Percentiles rank a stretch among this genome's conserved stretches.
Evolutionary conservation across 2,113 vertebrate genomes (phyloP).

Genomic region (Oceanodroma tethys): DNA sequence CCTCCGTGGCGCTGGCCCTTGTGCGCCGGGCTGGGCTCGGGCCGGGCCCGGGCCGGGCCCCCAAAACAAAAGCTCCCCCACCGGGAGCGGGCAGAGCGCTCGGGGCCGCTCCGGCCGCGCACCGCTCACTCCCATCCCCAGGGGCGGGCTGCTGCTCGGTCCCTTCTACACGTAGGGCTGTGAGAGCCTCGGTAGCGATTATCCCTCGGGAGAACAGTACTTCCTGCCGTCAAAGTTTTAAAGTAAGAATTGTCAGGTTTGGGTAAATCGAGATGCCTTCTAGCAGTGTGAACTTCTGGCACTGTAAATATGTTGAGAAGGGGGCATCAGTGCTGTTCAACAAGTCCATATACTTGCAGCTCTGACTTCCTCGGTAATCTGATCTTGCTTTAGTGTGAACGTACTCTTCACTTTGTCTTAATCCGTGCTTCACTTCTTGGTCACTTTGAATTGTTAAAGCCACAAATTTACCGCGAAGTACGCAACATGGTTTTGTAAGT

Average conservation of each 20-base stretch:
- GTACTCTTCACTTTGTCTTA: background rate
- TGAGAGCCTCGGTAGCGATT: background rate
- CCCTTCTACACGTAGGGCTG: too few species aligned
- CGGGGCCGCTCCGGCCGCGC: background rate
- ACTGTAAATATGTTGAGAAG: fast-evolving
- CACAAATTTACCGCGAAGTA: background rate
- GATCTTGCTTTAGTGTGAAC: background rate
- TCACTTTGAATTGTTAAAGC: background rate
- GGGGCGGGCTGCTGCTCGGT: background rate
- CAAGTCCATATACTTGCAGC: background rate
- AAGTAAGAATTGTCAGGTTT: background rate
- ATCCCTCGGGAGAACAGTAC: background rate
- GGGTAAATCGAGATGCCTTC: background rate
- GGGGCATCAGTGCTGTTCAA: background rate
- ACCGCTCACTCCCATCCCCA: fast-evolving
- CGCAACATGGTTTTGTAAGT: fast-evolving
- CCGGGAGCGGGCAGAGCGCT: background rate
- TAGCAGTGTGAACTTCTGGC: background rate
- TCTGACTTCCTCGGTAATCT: background rate
- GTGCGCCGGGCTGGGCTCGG: background rate
- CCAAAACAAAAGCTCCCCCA: too few species aligned
- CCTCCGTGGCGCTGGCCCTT: background rate
- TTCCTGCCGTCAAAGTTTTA: background rate
- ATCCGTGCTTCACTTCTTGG: fast-evolving
- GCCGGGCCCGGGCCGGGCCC: background rate